Percentiles rank a stretch among this genome's conserved stretches.
Evolutionary conservation across 1,140 invertebrate genomes (phyloP).

Genomic region (Dreissena rostriformis): DNA sequence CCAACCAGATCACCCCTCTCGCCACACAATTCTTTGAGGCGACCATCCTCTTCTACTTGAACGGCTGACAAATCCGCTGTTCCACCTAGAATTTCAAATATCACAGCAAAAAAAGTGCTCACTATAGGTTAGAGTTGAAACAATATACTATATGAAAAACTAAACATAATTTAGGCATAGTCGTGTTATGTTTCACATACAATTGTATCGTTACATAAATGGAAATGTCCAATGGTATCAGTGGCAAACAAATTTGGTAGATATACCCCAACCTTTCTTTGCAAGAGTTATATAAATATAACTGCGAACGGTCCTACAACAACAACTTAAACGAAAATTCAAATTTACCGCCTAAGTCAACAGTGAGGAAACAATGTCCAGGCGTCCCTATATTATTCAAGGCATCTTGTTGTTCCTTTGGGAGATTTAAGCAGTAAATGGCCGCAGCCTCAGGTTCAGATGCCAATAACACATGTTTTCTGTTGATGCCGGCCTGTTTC

Average conservation of each 20-base stretch:
- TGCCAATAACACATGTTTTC: conserved; percentile 19
- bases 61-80: conserved; percentile 43
- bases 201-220: too few relatives aligned
- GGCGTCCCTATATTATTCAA: conserved; percentile 9
- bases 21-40: conserved; percentile 8
- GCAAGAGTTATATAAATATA: too few relatives aligned
- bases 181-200: too few relatives aligned
- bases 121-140: not conserved
- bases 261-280: too few relatives aligned
- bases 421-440: conserved; percentile 23
- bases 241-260: too few relatives aligned
- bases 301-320: too few relatives aligned
- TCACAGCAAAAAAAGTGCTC: too few relatives aligned
- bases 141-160: too few relatives aligned
- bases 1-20: conserved; percentile 9
- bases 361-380: conserved; percentile 34
- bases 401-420: not conserved
- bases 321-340: too few relatives aligned
- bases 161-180: too few relatives aligned
- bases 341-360: conserved; percentile 38
- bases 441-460: conserved; percentile 48
- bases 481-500: conserved; percentile 22
- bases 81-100: conserved; percentile 33
- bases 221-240: too few relatives aligned
- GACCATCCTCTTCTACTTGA: conserved; percentile 14